Conservation (phyloP, 2,113 vertebrate genomes). For the Solea solea region DNA sequence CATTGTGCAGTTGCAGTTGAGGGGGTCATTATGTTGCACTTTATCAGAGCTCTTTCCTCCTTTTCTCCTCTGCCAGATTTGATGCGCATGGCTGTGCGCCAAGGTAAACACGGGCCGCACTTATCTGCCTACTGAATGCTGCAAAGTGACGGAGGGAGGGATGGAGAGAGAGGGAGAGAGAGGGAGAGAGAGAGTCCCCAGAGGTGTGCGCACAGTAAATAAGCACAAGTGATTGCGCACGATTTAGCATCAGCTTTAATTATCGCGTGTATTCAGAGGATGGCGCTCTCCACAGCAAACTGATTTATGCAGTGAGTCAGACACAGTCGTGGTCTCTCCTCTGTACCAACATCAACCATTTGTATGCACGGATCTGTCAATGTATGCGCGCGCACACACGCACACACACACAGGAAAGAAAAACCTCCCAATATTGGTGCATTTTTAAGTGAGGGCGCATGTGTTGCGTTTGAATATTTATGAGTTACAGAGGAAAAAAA, state of each 20-base stretch:
- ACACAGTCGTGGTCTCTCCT: slow-evolving; percentile 29
- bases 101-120: slow-evolving; percentile 67
- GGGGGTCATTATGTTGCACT: slow-evolving; percentile 55
- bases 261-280: slow-evolving; percentile 64
- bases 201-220: slow-evolving; percentile 54
- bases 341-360: slow-evolving; percentile 29
- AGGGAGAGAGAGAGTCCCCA: slow-evolving; percentile 37
- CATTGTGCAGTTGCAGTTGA: slow-evolving; percentile 14
- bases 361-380: slow-evolving; percentile 52
- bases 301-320: slow-evolving; percentile 63
- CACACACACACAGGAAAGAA: slow-evolving; percentile 25
- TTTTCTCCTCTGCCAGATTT: slow-evolving; percentile 55
- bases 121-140: slow-evolving; percentile 67
- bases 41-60: slow-evolving; percentile 61
- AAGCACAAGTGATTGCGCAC: slow-evolving; percentile 56
- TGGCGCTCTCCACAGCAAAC: slow-evolving; percentile 30
- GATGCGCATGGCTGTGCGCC: slow-evolving; percentile 69
- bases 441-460: slow-evolving; percentile 64
- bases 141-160: slow-evolving; percentile 42
- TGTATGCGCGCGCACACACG: slow-evolving; percentile 45
- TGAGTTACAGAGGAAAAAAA: slow-evolving; percentile 62
- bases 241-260: slow-evolving; percentile 71
- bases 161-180: neutral
- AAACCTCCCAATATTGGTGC: slow-evolving; percentile 48
- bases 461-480: slow-evolving; percentile 78